Percentiles rank a stretch among this genome's conserved stretches.
These are phyloP conservation scores for Clavelina lepadiformis DNA, from an alignment of 23 tunicate genomes.

Conservation along the genomic window DNA sequence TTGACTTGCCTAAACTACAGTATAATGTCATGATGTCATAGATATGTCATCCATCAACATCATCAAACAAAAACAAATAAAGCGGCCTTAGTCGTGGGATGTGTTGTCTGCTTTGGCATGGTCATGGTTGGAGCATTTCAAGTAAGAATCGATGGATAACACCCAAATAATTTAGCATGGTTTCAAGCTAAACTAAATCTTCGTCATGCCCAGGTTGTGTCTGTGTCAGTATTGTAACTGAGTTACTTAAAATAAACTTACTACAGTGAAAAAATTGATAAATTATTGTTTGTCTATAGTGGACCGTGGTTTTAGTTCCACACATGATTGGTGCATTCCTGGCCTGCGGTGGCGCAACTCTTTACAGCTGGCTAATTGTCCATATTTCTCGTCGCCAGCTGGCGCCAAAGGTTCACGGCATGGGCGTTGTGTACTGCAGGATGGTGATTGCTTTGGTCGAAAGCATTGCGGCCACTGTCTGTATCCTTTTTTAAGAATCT, in stretches of 20 bases:
- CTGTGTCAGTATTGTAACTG: too few species aligned
- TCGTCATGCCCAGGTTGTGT: neutral
- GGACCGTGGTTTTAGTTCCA: neutral
- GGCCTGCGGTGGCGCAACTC: neutral
- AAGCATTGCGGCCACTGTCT: neutral
- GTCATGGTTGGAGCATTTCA: slow-evolving; percentile 5
- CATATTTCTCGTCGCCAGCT: slow-evolving; percentile 5
- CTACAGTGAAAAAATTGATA: too few species aligned
- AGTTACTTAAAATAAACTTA: too few species aligned
- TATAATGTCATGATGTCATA: too few species aligned
- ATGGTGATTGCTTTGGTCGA: neutral
- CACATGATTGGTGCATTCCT: slow-evolving; percentile 5
- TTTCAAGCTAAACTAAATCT: too few species aligned
- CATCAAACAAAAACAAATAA: neutral
- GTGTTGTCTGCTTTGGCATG: neutral
- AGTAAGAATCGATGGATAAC: neutral
- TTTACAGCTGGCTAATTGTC: slow-evolving; percentile 12
- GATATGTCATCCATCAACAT: neutral
- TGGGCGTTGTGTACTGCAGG: neutral
- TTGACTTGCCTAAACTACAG: too few species aligned
- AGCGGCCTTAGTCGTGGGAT: slow-evolving; percentile 4
- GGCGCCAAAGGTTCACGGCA: slow-evolving; percentile 8
- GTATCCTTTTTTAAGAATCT: too few species aligned
- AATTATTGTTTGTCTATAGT: neutral
- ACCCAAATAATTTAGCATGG: too few species aligned